phyloP scores from a whole-genome alignment of 2,888 invertebrate genomes.

The Spilarctia lutea region DNA sequence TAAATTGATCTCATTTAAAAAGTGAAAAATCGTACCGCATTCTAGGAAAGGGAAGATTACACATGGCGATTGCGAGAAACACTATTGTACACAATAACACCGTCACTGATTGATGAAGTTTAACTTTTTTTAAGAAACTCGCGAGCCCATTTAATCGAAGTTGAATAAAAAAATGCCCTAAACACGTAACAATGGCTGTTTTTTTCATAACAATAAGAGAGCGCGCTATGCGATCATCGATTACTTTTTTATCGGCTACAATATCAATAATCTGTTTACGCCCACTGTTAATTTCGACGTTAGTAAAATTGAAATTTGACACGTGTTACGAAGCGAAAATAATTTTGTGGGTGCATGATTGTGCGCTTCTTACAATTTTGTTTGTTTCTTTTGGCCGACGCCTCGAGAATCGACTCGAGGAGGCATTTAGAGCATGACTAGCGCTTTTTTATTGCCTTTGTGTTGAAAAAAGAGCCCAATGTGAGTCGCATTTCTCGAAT shows the following conservation, averaged over 20 bases:
- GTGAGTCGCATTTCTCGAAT: conserved; percentile 28
- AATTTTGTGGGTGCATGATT: conserved; percentile 83
- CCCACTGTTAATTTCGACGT: conserved; percentile 86
- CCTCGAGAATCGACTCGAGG: conserved; percentile 66
- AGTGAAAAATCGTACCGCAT: conserved; percentile 72
- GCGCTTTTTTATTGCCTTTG: conserved; percentile 82
- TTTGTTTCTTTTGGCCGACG: conserved; percentile 83
- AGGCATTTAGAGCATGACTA: conserved; percentile 84
- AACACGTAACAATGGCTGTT: conserved; percentile 80
- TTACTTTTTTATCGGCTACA: conserved; percentile 84
- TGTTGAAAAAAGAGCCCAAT: conserved; percentile 76
- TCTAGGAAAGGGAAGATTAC: conserved; percentile 78
- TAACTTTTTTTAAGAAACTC: conserved; percentile 73
- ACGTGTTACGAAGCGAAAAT: conserved; percentile 85
- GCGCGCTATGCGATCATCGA: conserved; percentile 82
- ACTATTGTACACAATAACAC: conserved; percentile 82
- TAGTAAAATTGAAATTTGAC: conserved; percentile 85
- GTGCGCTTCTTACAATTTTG: conserved; percentile 79
- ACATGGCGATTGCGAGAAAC: conserved; percentile 71
- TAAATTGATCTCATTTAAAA: conserved; percentile 75
- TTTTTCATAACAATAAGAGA: conserved; percentile 74
- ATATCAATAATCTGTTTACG: conserved; percentile 86
- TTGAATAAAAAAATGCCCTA: conserved; percentile 66
- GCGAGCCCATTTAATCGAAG: conserved; percentile 73
- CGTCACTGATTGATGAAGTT: conserved; percentile 84